Conservation (phyloP, 2,113 vertebrate species). For the Pavo muticus region DNA sequence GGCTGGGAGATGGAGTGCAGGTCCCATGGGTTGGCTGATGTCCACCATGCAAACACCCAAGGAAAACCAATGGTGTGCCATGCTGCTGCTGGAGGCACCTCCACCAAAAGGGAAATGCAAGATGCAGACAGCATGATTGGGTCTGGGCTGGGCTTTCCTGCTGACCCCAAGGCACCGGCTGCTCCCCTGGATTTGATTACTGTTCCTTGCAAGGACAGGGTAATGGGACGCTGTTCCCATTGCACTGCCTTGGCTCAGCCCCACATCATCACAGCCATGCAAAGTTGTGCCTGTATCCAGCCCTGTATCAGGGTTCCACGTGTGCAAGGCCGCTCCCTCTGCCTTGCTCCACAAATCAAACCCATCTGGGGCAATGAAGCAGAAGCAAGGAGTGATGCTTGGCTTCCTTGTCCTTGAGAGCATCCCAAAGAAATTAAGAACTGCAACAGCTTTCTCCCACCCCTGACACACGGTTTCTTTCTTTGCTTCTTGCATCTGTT, state of each 20-base stretch:
- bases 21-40: background rate
- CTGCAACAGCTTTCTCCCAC: background rate
- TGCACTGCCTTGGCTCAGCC: background rate
- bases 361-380: too few species aligned
- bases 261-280: background rate
- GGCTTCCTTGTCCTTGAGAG: background rate
- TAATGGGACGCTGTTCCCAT: background rate
- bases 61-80: background rate
- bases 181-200: background rate
- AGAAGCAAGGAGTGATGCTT: background rate
- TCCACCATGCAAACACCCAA: background rate
- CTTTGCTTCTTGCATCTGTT: background rate
- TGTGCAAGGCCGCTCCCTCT: background rate
- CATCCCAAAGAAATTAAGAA: rapidly evolving
- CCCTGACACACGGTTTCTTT: rapidly evolving
- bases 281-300: background rate
- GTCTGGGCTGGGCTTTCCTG: background rate
- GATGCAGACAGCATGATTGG: background rate
- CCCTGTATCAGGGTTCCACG: background rate
- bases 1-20: background rate
- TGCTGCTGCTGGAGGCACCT: background rate
- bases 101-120: background rate
- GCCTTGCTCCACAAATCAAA: background rate
- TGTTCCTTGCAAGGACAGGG: background rate
- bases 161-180: background rate